These are phyloP conservation scores for Apolygus lucorum DNA, from an alignment of 1,140 invertebrate genomes.

Conservation along the genomic window DNA sequence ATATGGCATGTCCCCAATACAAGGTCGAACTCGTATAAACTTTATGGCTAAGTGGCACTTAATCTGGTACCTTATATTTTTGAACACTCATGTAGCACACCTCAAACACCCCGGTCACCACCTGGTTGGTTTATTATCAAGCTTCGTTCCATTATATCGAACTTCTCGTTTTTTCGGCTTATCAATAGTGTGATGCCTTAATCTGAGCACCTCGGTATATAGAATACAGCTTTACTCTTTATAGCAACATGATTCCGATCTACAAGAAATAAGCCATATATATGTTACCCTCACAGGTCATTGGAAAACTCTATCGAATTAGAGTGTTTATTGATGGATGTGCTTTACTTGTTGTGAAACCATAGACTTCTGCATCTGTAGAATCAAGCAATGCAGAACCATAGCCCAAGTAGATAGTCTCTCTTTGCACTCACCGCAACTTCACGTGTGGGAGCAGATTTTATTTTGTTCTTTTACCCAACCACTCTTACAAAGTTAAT, in stretches of 20 bases:
- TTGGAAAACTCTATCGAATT: too few relatives aligned
- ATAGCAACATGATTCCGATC: not conserved
- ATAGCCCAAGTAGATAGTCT: not conserved
- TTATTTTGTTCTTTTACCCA: not conserved
- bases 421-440: not conserved
- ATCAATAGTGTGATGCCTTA: constrained; percentile 22
- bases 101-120: constrained; percentile 16
- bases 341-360: not conserved
- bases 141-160: constrained; percentile 5
- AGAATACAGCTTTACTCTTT: constrained; percentile 19
- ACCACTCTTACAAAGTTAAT: too few relatives aligned
- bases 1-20: constrained; percentile 24
- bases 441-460: not conserved
- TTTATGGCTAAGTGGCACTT: constrained; percentile 16
- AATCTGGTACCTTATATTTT: constrained; percentile 18
- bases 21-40: not conserved
- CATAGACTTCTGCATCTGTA: not conserved
- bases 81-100: constrained; percentile 25
- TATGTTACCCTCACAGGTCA: not conserved
- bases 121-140: constrained; percentile 14
- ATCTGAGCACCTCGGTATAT: constrained; percentile 26
- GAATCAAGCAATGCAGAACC: not conserved
- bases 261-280: not conserved
- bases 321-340: not conserved
- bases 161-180: constrained; percentile 16